A percentile compares a stretch with the other conserved stretches of the same genome.
Conservation (phyloP, 2,888 invertebrate species). For the Caenorhabditis imperialis region DNA sequence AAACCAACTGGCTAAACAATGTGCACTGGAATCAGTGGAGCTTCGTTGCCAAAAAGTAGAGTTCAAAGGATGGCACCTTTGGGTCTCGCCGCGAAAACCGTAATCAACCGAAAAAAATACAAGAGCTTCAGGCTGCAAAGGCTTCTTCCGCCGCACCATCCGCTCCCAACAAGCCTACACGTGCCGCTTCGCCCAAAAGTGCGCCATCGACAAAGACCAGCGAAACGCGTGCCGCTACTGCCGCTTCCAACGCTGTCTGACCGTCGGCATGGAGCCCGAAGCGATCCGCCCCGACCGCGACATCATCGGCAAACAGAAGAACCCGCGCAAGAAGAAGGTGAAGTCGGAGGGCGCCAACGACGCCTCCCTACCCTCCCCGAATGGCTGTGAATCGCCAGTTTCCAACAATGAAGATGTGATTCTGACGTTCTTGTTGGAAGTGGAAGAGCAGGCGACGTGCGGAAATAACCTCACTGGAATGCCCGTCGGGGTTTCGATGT, state of each 20-base stretch:
- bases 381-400: slow-evolving; percentile 45
- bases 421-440: slow-evolving; percentile 67
- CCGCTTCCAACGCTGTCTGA: slow-evolving; percentile 75
- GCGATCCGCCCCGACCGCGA: slow-evolving; percentile 77
- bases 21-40: no score
- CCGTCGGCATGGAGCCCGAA: slow-evolving; percentile 77
- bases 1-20: no score
- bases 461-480: slow-evolving; percentile 26
- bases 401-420: slow-evolving; percentile 67
- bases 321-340: slow-evolving; percentile 74
- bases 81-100: no score
- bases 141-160: slow-evolving; percentile 76
- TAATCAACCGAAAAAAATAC: background rate
- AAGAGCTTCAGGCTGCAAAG: slow-evolving; percentile 62
- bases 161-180: slow-evolving; percentile 72
- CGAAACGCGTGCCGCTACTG: slow-evolving; percentile 76
- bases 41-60: no score
- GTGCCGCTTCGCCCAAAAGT: slow-evolving; percentile 73
- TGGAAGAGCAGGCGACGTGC: slow-evolving; percentile 64
- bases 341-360: slow-evolving; percentile 62
- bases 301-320: slow-evolving; percentile 77
- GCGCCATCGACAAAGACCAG: slow-evolving; percentile 76
- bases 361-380: slow-evolving; percentile 68
- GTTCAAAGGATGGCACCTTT: no score
- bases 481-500: slow-evolving; percentile 48